Evolutionary conservation across 2,797 vertebrate genomes (phyloP).

Genomic region (Ctenochaetus hawaiiensis): DNA sequence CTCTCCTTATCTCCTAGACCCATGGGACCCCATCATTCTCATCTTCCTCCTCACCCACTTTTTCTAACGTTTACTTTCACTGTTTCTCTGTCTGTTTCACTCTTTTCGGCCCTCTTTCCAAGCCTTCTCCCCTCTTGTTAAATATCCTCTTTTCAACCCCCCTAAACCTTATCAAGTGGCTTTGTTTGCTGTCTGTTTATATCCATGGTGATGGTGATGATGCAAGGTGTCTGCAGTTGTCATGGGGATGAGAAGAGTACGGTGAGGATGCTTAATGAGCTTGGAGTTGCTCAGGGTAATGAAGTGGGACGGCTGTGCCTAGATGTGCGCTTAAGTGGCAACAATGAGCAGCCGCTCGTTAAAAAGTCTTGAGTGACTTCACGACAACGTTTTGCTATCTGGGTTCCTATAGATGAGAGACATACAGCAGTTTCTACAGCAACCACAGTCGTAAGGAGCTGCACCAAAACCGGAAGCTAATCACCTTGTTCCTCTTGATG

Average conservation of each 20-base stretch:
- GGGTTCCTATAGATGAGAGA: constrained; percentile 39
- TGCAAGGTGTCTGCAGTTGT: constrained; percentile 66
- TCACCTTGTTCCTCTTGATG: constrained; percentile 5
- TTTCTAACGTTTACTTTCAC: constrained; percentile 9
- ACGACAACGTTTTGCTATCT: constrained; percentile 11
- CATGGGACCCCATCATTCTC: constrained; percentile 67
- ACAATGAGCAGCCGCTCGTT: constrained; percentile 51
- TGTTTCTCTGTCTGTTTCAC: constrained; percentile 11
- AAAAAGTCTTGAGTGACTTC: constrained; percentile 54
- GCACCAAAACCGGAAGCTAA: background rate
- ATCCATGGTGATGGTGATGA: constrained; percentile 58
- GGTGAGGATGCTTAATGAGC: constrained; percentile 68
- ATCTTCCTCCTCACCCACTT: constrained; percentile 42
- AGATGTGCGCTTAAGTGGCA: constrained; percentile 40
- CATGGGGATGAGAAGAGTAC: constrained; percentile 55
- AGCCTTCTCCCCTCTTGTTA: background rate
- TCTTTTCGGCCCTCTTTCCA: constrained; percentile 9
- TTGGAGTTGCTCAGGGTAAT: constrained; percentile 63
- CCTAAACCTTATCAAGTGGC: constrained; percentile 42
- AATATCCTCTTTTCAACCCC: constrained; percentile 12
- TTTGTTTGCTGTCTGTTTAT: constrained; percentile 60
- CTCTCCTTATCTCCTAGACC: constrained; percentile 63
- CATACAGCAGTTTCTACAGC: constrained; percentile 20
- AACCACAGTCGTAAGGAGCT: constrained; percentile 32
- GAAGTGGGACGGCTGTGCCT: constrained; percentile 57